Evolutionary conservation across 2,888 invertebrate species (phyloP).

Genomic region (Trichogramma evanescens): DNA sequence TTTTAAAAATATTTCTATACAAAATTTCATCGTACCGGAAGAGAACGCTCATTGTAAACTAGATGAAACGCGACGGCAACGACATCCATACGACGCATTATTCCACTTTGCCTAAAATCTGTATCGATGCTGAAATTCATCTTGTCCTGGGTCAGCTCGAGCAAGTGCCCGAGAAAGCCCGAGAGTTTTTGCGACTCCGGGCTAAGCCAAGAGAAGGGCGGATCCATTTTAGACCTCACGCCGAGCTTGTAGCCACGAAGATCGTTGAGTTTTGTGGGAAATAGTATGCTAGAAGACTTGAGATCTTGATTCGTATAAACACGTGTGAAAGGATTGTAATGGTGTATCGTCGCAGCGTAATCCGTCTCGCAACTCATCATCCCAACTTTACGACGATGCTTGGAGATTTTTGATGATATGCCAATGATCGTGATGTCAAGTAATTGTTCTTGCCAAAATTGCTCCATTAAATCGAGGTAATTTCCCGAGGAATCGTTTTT

Average conservation of each 20-base stretch:
- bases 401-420: too few species aligned
- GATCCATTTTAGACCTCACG: not conserved
- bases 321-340: not conserved
- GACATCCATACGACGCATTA: not conserved
- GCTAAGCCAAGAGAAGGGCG: not conserved
- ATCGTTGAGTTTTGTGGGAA: not conserved
- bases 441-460: not conserved
- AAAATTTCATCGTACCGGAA: not conserved
- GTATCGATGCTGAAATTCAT: not conserved
- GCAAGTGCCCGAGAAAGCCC: not conserved
- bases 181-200: not conserved
- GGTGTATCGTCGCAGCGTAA: not conserved
- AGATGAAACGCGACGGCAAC: slow-evolving; percentile 8
- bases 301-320: not conserved
- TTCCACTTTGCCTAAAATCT: not conserved
- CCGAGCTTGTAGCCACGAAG: not conserved
- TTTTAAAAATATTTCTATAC: not conserved
- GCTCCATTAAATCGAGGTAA: too few species aligned
- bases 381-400: too few species aligned
- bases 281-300: not conserved
- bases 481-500: too few species aligned
- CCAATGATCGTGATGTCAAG: not conserved
- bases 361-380: too few species aligned
- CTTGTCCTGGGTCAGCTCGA: not conserved
- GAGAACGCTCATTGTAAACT: not conserved